A percentile compares a stretch with the other conserved stretches of the same genome.
Conservation (phyloP, 53 echinoderm and acorn worm species). For the Henricia sp. region DNA sequence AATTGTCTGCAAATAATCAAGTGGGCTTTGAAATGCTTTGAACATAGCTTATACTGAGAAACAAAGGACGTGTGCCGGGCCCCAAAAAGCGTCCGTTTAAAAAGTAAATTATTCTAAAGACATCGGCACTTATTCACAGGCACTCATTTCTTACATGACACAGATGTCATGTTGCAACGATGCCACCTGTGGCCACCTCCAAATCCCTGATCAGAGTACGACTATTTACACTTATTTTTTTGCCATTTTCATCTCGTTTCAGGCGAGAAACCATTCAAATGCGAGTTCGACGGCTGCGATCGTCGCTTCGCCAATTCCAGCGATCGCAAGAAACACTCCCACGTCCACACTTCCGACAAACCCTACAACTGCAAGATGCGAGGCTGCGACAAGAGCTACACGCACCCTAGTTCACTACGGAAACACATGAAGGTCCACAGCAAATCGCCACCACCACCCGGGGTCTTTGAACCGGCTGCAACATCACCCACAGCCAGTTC, state of each 20-base stretch:
- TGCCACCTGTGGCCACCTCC: too few relatives aligned
- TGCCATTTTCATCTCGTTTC: slow-evolving; percentile 35
- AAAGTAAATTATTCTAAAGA: too few relatives aligned
- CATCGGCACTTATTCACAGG: too few relatives aligned
- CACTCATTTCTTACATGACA: too few relatives aligned
- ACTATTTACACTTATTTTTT: neutral
- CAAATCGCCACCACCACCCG: slow-evolving; percentile 98
- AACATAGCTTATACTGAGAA: too few relatives aligned
- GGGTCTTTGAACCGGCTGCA: slow-evolving; percentile 67
- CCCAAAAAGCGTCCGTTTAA: too few relatives aligned
- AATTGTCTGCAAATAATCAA: too few relatives aligned
- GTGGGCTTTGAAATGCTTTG: too few relatives aligned
- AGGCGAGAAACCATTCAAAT: slow-evolving; percentile 99
- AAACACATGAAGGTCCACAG: slow-evolving; percentile 99
- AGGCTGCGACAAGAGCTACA: slow-evolving; percentile 99
- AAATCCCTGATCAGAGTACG: too few relatives aligned
- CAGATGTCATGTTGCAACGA: too few relatives aligned
- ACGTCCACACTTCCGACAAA: slow-evolving; percentile 99
- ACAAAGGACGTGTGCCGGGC: too few relatives aligned
- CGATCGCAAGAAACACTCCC: slow-evolving; percentile 98
- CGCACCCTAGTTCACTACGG: slow-evolving; percentile 94
- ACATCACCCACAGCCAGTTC: slow-evolving; percentile 54
- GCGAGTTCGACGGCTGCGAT: slow-evolving; percentile 99
- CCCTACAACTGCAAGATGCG: slow-evolving; percentile 99
- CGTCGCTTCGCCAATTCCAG: slow-evolving; percentile 99